Evolutionary conservation across 2,888 invertebrate genomes (phyloP), one percentile per base, ranked within the genome.

Genomic region (Amorpha juglandis): DNA sequence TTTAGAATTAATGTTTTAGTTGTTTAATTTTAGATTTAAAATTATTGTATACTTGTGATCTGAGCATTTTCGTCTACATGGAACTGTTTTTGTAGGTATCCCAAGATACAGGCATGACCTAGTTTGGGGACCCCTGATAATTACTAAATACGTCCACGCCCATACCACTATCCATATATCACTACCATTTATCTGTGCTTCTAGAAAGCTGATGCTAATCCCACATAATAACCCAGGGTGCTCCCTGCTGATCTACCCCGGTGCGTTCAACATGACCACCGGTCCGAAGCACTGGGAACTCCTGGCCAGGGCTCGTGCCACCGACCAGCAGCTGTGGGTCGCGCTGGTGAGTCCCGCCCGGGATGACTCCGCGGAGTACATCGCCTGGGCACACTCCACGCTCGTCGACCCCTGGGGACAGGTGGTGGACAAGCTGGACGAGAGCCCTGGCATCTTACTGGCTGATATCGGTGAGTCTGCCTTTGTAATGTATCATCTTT

Each of bases 251-350:
- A 91, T 99, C 33, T 99, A 98, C 91, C 99, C 99, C 0, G 98
- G 97, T 35, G 98, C 99, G 0, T 99, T 99, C 89, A 99, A 98
- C 89, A 97, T 97, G 97, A 98, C 98, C 0, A 99, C 99, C 0
- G 99, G 99, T 0, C 98, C 98, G 0, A 91, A 96, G 66, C 99
- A 99, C 88, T 99, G 98, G 98, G 97, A 98, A 81, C 86, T 98
- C 6, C 91, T 99, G 19, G 96, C 96, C 68, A 94, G 97, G 58
- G 95, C 96, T 0, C 94, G 99, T 63, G 98, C 99, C 47, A 94
- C 96, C 45, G 99, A 99, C 90, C 97, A 97, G 85, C 98, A 99
- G 92, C 90, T 98, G 58, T 99, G 95, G 92, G 97, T 98, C 50
- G 97, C 96, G 27, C 95, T 96, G 1, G 95, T 97, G 63, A 97